Conservation (phyloP, 2,113 vertebrate species). For the Psettodes erumei region DNA sequence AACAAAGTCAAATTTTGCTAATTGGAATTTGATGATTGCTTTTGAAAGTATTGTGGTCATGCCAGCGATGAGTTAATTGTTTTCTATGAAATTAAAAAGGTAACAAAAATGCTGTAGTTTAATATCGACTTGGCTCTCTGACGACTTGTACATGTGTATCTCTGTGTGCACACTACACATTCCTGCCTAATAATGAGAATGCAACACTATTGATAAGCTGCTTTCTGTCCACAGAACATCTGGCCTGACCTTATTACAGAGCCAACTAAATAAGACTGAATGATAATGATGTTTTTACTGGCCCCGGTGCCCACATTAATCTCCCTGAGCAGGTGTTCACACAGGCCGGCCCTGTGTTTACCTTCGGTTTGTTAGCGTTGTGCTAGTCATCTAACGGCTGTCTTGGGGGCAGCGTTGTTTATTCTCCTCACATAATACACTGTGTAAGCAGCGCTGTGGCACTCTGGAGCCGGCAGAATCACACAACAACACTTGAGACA, state of each 20-base stretch:
- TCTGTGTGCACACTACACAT: neutral
- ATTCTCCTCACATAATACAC: constrained; percentile 53
- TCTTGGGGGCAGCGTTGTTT: constrained; percentile 46
- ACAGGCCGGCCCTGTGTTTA: constrained; percentile 62
- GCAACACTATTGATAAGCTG: constrained; percentile 46
- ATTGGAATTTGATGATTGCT: constrained; percentile 17
- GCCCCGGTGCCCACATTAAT: constrained; percentile 55
- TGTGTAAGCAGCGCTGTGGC: constrained; percentile 37
- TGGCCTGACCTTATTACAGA: constrained; percentile 56
- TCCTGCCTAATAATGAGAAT: constrained; percentile 44
- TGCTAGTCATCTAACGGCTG: constrained; percentile 39
- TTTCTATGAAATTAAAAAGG: neutral
- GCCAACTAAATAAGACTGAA: constrained; percentile 55
- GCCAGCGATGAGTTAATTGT: neutral
- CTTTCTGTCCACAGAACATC: constrained; percentile 65
- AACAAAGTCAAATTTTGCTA: neutral
- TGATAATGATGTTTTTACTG: constrained; percentile 68
- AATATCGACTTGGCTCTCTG: neutral
- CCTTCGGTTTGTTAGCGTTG: constrained; percentile 54
- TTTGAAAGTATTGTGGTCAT: neutral
- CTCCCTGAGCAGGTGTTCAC: constrained; percentile 67
- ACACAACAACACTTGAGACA: constrained; percentile 16
- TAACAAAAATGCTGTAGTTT: neutral
- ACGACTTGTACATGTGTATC: neutral
- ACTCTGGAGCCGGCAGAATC: constrained; percentile 17